phyloP scores from a whole-genome alignment of 2,888 invertebrate genomes.

The Sarcophaga variegata region DNA sequence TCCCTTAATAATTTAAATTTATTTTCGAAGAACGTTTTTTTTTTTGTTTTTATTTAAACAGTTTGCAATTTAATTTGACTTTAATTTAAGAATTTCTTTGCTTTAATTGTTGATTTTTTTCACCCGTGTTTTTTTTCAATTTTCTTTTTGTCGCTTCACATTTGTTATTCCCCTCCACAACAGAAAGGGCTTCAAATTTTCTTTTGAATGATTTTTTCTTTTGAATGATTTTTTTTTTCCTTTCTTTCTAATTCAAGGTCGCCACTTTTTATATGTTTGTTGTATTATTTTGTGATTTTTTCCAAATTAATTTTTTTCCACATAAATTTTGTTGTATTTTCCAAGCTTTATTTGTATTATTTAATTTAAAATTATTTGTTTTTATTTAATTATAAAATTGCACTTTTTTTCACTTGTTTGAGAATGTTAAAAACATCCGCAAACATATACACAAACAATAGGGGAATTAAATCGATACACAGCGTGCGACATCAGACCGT shows the following conservation, averaged over 20 bases:
- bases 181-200: conserved; percentile 47
- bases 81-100: too few species aligned
- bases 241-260: conserved; percentile 66
- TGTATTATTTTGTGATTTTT: not conserved
- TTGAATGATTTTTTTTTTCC: conserved; percentile 59
- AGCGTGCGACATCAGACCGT: conserved; percentile 47
- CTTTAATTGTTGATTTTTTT: conserved; percentile 2
- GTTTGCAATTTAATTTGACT: too few species aligned
- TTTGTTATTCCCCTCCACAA: conserved; percentile 12
- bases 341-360: conserved; percentile 8
- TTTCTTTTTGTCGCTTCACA: not conserved
- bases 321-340: not conserved
- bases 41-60: too few species aligned
- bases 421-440: conserved; percentile 28
- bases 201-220: conserved; percentile 57
- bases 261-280: conserved; percentile 56
- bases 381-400: conserved; percentile 55
- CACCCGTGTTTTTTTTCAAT: not conserved
- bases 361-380: conserved; percentile 48
- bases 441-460: conserved; percentile 50
- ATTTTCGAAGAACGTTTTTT: too few species aligned
- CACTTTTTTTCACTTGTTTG: conserved; percentile 36
- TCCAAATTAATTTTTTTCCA: not conserved
- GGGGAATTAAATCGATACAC: conserved; percentile 58
- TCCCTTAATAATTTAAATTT: too few species aligned